Evolutionary conservation across 2,888 invertebrate species (phyloP), one percentile per base, ranked within the genome.

Genomic region (Molanna angustata): DNA sequence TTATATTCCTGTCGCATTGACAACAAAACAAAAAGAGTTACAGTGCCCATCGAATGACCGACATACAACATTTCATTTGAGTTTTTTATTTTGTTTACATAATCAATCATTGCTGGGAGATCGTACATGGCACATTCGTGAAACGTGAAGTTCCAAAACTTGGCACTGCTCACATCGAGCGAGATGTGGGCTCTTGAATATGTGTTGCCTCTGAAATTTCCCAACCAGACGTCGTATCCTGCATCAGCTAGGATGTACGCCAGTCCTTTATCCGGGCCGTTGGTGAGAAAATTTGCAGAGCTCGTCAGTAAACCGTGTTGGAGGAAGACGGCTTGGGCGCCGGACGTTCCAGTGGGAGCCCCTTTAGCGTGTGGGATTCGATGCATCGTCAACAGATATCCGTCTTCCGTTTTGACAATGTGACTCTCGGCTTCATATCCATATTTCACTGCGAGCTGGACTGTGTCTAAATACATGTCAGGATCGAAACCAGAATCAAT

Each of bases 21-120:
- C 41, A 88, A 77, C 65, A 89, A 75, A 1, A 85, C 85, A 64
- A 85, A 87, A 60, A 86, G 81, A 63, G 84, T 78, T 0, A 90
- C 86, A 0, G 90, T 88, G 1, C 94, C 95, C 85, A 95, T 94
- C 0, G 93, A 94, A 69, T 95, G 94, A 0, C 95, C 96, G 33
- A 94, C 74, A 67, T 94, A 96, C 62, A 83, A 80, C 43, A 76
- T 72, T 62, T 77, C 75, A 35, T 73, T 70, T 68, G 60, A 68
- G 69, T 20, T 71, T 61, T 76, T 76, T 2, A 65, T 45, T 2
- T 69, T 69, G 69, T 73, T 74, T 7, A 77, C 73, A 57, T 88
- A 85, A 66, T 93, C 85, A 52, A 96, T 82, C 61, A 81, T 85
- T 0, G 94, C 89, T 11, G 96, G 94, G 47, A 96, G 66, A 70